These are phyloP conservation scores for Megatriorchis doriae DNA, from an alignment of 2,113 vertebrate species.

Conservation along the genomic window DNA sequence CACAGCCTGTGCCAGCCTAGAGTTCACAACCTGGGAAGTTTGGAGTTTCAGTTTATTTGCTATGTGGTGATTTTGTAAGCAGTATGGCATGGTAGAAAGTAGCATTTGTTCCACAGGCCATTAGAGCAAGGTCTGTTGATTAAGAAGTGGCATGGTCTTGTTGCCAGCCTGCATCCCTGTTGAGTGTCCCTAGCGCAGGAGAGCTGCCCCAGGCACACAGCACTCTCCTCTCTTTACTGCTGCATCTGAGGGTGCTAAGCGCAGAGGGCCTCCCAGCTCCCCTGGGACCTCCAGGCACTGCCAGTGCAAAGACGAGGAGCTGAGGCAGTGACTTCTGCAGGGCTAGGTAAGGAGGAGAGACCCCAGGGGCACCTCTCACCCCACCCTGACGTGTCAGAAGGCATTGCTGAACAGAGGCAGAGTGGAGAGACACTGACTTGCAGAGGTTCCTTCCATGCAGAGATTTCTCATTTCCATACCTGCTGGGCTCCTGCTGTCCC, in stretches of 20 bases:
- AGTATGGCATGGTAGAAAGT: neutral
- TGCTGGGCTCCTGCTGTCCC: neutral
- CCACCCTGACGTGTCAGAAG: neutral
- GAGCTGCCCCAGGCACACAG: neutral
- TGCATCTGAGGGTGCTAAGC: neutral
- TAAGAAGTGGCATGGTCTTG: neutral
- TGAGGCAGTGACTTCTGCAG: neutral
- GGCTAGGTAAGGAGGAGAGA: neutral
- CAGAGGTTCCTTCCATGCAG: neutral
- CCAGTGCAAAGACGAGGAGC: neutral
- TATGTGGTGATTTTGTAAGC: neutral
- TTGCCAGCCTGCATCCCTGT: neutral
- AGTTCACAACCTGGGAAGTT: neutral
- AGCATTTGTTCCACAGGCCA: accelerated
- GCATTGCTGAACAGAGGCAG: neutral
- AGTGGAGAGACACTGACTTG: neutral
- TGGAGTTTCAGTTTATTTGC: neutral
- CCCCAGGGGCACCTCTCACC: neutral
- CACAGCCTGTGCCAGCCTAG: neutral
- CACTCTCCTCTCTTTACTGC: neutral
- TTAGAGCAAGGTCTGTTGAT: neutral
- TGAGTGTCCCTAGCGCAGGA: neutral
- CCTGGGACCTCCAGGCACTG: neutral
- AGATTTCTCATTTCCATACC: neutral
- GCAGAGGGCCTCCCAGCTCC: neutral